These are phyloP conservation scores for Scophthalmus maximus DNA, from an alignment of 2,113 vertebrate species.

Conservation along the genomic window DNA sequence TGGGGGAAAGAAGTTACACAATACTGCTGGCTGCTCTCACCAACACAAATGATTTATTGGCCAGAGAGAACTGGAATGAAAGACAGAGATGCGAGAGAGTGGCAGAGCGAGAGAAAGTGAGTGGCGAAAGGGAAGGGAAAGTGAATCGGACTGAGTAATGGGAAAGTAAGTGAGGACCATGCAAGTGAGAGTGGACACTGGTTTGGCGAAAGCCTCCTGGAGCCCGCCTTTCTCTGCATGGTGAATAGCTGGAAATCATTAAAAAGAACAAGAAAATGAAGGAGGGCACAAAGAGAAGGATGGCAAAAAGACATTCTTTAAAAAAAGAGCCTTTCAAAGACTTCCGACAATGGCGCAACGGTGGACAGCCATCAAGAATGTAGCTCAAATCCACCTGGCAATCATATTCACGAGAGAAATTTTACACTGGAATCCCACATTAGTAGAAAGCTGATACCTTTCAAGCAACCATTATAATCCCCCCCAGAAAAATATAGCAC, in stretches of 20 bases:
- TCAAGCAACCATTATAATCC: conserved; percentile 31
- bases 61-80: conserved; percentile 66
- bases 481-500: conserved; percentile 22
- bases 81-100: conserved; percentile 73
- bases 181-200: conserved; percentile 46
- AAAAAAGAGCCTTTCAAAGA: conserved; percentile 6
- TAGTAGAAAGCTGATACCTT: conserved; percentile 28
- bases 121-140: conserved; percentile 61
- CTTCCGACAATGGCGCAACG: conserved; percentile 17
- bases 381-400: conserved; percentile 13
- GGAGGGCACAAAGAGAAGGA: conserved; percentile 34
- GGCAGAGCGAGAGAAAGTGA: conserved; percentile 55
- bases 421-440: conserved; percentile 3
- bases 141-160: conserved; percentile 56
- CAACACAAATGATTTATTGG: conserved; percentile 74
- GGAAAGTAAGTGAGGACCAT: conserved; percentile 54
- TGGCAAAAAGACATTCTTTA: conserved; percentile 35
- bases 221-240: conserved; percentile 52
- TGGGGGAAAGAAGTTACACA: conserved; percentile 63
- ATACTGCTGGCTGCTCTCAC: conserved; percentile 58
- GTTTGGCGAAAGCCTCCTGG: conserved; percentile 58
- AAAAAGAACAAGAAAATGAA: conserved; percentile 61
- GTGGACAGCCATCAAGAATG: conserved; percentile 24
- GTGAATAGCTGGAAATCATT: conserved; percentile 68
- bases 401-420: conserved; percentile 13